These are phyloP conservation scores for Illadopsis cleaveri DNA, from an alignment of 2,113 vertebrate genomes.

Conservation along the genomic window DNA sequence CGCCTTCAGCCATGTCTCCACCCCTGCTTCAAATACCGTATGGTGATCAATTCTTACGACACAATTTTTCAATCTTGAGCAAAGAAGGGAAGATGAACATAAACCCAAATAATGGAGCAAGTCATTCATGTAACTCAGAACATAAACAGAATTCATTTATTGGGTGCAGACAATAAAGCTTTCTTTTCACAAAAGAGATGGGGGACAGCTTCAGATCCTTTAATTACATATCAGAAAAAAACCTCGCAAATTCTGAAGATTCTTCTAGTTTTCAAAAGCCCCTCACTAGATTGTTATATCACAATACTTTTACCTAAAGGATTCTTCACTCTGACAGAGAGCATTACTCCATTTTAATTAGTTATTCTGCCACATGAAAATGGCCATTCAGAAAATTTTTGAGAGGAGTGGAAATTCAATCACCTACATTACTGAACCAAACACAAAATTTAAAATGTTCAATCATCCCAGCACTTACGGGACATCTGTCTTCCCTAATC, in stretches of 20 bases:
- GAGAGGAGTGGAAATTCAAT: background rate
- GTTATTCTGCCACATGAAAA: background rate
- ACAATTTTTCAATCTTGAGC: background rate
- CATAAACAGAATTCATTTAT: background rate
- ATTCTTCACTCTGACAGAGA: background rate
- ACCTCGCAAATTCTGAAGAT: background rate
- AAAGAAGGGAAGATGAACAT: background rate
- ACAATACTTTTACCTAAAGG: background rate
- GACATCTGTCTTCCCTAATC: background rate
- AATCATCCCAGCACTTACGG: background rate
- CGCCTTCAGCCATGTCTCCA: rapidly evolving
- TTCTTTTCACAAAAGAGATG: background rate
- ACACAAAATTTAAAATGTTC: background rate
- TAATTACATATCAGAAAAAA: background rate
- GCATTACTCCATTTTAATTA: background rate
- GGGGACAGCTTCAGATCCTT: background rate
- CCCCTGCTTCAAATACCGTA: background rate
- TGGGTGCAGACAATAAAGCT: rapidly evolving
- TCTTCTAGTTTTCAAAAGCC: background rate
- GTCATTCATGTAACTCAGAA: background rate
- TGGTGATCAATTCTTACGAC: rapidly evolving
- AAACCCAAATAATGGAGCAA: background rate
- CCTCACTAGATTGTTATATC: background rate
- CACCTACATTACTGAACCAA: background rate
- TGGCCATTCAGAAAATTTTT: rapidly evolving